Percentiles rank a stretch among this genome's conserved stretches.
phyloP scores from a whole-genome alignment of 2,797 vertebrate species.

The Cyprinodon diabolis region DNA sequence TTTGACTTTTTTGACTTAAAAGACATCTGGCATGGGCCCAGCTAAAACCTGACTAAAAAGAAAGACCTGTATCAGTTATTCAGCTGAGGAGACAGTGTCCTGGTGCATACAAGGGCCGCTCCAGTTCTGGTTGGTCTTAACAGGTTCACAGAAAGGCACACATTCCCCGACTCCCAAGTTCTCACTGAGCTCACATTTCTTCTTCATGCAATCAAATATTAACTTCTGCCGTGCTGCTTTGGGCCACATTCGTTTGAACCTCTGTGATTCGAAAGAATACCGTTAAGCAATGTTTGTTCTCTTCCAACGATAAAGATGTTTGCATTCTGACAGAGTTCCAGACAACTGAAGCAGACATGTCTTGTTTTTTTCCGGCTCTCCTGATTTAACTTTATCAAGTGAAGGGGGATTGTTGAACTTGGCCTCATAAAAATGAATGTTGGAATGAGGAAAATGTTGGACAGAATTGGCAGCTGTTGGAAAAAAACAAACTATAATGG shows the following conservation, averaged over 20 bases:
- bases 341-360: not conserved
- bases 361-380: not conserved
- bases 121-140: conserved; percentile 49
- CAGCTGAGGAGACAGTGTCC: conserved; percentile 36
- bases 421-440: not conserved
- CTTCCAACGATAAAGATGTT: not conserved
- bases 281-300: conserved; percentile 15
- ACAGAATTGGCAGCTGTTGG: not conserved
- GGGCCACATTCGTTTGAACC: not conserved
- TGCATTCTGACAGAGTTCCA: not conserved
- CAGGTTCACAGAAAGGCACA: conserved; percentile 55
- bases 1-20: conserved; percentile 49
- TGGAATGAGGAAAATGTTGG: not conserved
- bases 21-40: conserved; percentile 42
- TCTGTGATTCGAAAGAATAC: conserved; percentile 27
- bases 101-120: conserved; percentile 28
- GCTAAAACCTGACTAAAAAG: conserved; percentile 44
- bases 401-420: not conserved
- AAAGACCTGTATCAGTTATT: conserved; percentile 48
- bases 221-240: conserved; percentile 38
- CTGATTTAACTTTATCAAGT: not conserved
- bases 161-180: conserved; percentile 39
- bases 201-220: conserved; percentile 53
- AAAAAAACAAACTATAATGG: not conserved
- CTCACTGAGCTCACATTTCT: conserved; percentile 59